These are phyloP conservation scores for Phortica okadai DNA, from an alignment of 2,888 invertebrate species.

Conservation along the genomic window DNA sequence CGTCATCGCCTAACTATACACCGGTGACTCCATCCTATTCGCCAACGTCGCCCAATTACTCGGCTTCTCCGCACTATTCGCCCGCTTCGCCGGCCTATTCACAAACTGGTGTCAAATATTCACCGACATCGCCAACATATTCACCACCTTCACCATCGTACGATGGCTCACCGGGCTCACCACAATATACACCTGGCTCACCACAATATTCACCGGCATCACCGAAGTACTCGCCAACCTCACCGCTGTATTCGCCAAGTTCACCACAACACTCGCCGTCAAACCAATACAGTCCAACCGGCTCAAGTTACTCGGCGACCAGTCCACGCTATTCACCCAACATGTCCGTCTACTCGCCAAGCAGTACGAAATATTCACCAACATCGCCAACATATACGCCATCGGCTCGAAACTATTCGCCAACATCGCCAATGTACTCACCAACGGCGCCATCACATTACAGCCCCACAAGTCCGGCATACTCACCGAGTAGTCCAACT, in stretches of 20 bases:
- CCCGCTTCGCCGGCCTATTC: slow-evolving; percentile 87
- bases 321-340: slow-evolving; percentile 80
- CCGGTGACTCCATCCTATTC: slow-evolving; percentile 84
- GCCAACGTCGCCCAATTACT: slow-evolving; percentile 76
- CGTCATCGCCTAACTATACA: slow-evolving; percentile 82
- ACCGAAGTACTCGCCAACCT: slow-evolving; percentile 87
- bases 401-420: slow-evolving; percentile 80
- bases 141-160: slow-evolving; percentile 89
- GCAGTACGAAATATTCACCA: slow-evolving; percentile 89
- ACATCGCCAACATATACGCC: slow-evolving; percentile 84
- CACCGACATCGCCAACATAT: slow-evolving; percentile 88
- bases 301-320: slow-evolving; percentile 85
- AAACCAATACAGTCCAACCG: slow-evolving; percentile 83
- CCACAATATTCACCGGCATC: slow-evolving; percentile 91
- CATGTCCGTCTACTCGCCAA: slow-evolving; percentile 80
- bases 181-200: slow-evolving; percentile 90
- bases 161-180: slow-evolving; percentile 88
- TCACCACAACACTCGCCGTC: slow-evolving; percentile 85
- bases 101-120: slow-evolving; percentile 87
- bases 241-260: slow-evolving; percentile 89
- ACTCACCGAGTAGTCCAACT: slow-evolving; percentile 80
- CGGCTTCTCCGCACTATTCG: slow-evolving; percentile 80
- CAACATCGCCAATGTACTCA: slow-evolving; percentile 86
- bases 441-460: slow-evolving; percentile 88
- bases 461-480: slow-evolving; percentile 85